Percentiles rank a stretch among this genome's conserved stretches.
These are phyloP conservation scores for Bombus pyrosoma DNA, from an alignment of 1,140 invertebrate genomes.

Conservation along the genomic window DNA sequence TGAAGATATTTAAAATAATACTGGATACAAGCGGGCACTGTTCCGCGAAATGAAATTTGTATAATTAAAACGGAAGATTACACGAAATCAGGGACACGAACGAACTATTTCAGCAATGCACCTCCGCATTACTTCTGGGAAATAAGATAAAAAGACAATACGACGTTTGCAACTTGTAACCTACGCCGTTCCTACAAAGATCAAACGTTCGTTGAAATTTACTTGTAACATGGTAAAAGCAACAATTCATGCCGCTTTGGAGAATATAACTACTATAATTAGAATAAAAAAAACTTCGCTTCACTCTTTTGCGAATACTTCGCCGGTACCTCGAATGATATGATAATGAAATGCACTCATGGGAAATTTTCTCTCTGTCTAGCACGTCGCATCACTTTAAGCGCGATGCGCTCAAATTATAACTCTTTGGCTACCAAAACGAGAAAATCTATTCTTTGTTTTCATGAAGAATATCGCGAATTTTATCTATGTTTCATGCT, in stretches of 20 bases:
- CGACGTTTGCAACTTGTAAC: not conserved
- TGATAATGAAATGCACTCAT: slow-evolving; percentile 2
- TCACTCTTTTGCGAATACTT: not conserved
- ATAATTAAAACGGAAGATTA: not conserved
- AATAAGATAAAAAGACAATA: slow-evolving; percentile 21
- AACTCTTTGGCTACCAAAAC: not conserved
- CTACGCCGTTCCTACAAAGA: not conserved
- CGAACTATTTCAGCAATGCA: not conserved
- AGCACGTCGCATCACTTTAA: not conserved
- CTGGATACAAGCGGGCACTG: not conserved
- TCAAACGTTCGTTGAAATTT: not conserved
- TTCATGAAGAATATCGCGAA: not conserved
- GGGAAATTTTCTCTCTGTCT: slow-evolving; percentile 8
- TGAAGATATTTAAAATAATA: not conserved
- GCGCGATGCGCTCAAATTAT: not conserved
- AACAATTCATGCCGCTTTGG: not conserved
- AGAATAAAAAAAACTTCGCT: slow-evolving; percentile 9
- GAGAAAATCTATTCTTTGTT: not conserved
- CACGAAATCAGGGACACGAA: not conserved
- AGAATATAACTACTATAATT: not conserved
- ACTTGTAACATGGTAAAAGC: not conserved
- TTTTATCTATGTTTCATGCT: not conserved
- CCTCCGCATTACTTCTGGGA: not conserved
- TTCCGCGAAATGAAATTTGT: not conserved
- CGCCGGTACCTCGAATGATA: not conserved